Evolutionary conservation across 1,140 invertebrate species (phyloP).

Genomic region (Telenomus remus): DNA sequence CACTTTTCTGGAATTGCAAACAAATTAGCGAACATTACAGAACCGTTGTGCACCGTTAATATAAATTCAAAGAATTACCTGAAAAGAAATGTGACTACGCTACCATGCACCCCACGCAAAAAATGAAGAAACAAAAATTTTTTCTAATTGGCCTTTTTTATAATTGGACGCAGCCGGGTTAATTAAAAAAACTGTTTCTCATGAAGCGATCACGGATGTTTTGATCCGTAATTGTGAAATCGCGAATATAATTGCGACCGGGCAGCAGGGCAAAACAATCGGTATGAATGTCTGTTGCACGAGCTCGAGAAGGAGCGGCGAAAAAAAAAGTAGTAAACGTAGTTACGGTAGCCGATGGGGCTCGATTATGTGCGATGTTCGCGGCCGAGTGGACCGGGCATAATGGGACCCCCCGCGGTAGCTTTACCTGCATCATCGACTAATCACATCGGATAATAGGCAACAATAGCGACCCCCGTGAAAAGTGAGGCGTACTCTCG

Average conservation of each 20-base stretch:
- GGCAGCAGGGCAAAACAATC: conserved; percentile 50
- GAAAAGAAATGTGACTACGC: no score
- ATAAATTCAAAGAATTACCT: no score
- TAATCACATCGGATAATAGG: conserved; percentile 75
- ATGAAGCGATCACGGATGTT: no score
- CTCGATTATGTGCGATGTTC: conserved; percentile 51
- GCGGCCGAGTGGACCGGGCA: conserved; percentile 63
- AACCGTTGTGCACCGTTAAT: no score
- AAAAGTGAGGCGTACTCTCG: conserved; percentile 70
- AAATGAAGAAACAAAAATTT: no score
- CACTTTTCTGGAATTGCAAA: no score
- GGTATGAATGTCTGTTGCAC: conserved; percentile 64
- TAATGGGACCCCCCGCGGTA: conserved; percentile 74
- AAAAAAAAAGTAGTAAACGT: conserved; percentile 14
- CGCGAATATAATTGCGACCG: conserved; percentile 5
- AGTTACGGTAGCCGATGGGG: conserved; percentile 57
- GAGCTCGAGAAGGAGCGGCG: not conserved
- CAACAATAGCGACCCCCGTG: conserved; percentile 71
- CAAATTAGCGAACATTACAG: no score
- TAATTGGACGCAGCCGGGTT: no score
- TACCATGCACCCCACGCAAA: no score
- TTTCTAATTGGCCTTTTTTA: no score
- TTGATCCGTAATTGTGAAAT: no score
- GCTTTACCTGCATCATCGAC: conserved; percentile 76
- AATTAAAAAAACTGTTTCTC: no score